Evolutionary conservation across 2,888 invertebrate genomes (phyloP).

Genomic region (Aromia moschata): DNA sequence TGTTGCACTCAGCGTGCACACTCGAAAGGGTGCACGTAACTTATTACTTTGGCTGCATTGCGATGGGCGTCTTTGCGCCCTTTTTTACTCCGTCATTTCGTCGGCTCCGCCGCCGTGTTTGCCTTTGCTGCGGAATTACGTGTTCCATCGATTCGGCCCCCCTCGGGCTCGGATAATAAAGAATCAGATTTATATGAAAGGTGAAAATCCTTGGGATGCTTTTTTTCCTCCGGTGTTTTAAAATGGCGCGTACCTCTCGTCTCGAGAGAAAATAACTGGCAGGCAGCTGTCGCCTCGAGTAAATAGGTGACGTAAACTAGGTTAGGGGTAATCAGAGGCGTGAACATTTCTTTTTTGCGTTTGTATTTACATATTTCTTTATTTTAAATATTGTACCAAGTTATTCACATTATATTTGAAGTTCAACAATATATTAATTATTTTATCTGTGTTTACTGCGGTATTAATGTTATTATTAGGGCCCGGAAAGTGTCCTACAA

Average conservation of each 20-base stretch:
- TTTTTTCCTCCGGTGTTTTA: constrained; percentile 7
- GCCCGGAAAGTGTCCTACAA: too few species aligned
- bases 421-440: too few species aligned
- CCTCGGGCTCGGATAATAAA: constrained; percentile 14
- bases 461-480: too few species aligned
- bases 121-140: constrained; percentile 20
- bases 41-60: constrained; percentile 23
- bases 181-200: constrained; percentile 19
- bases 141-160: constrained; percentile 18
- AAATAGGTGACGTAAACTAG: neutral
- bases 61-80: constrained; percentile 1
- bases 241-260: neutral
- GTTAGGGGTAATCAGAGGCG: too few species aligned
- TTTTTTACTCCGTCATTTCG: constrained; percentile 13
- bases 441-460: too few species aligned
- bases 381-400: too few species aligned
- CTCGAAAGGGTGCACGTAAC: constrained; percentile 17
- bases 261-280: constrained; percentile 8
- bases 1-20: constrained; percentile 21
- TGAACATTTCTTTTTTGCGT: too few species aligned
- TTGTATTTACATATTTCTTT: too few species aligned
- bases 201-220: constrained; percentile 17
- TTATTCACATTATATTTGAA: too few species aligned
- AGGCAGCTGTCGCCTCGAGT: constrained; percentile 1
- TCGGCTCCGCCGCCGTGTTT: constrained; percentile 5